Evolutionary conservation across 2,797 vertebrate genomes (phyloP), one percentile per base, ranked within the genome.

Genomic region (Micromesistius poutassou): DNA sequence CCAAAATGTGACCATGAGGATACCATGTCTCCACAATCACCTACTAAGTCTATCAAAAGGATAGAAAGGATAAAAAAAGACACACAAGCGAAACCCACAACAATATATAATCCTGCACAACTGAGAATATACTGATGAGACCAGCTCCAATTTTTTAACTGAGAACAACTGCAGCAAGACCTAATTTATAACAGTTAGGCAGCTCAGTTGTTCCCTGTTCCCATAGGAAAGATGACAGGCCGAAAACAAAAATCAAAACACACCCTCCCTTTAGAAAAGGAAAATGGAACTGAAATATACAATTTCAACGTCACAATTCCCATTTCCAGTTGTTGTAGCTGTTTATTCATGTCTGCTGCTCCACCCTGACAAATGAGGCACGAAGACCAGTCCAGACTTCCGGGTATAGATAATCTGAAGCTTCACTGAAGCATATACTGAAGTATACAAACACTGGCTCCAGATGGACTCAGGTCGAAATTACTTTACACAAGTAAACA

Each of bases 301-400:
- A 2, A 7, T 62, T 62, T 62, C 5, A 62, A 25, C n/a, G 22
- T 25, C n/a, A n/a, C 50, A n/a, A n/a, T 62, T 62, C 55, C 55
- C n/a, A 1, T 25, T n/a, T 25, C 55, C 30, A 70, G 28, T 70
- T 70, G 66, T 28, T 68, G 50, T n/a, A 9, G 28, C 68, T 30
- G 68, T 71, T 30, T 3, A 13, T 33, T 30, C 22, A 33, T 33
- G 13, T 71, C 28, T 33, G 30, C 35, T 19, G 13, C 70, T 46
- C 30, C 71, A 77, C 78, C 72, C 76, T 75, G 76, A 75, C n/a
- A 31, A 84, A 81, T 62, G 22, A 36, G n/a, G 5, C 42, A 22
- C 77, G 50, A 30, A 68, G 28, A 30, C 70, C 22, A 72, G 77
- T 76, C 40, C 38, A 79, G 71, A 79, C 16, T 2, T 30, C 25